These are phyloP conservation scores for Drosophila triauraria DNA, from an alignment of 1,140 invertebrate genomes.

Conservation along the genomic window DNA sequence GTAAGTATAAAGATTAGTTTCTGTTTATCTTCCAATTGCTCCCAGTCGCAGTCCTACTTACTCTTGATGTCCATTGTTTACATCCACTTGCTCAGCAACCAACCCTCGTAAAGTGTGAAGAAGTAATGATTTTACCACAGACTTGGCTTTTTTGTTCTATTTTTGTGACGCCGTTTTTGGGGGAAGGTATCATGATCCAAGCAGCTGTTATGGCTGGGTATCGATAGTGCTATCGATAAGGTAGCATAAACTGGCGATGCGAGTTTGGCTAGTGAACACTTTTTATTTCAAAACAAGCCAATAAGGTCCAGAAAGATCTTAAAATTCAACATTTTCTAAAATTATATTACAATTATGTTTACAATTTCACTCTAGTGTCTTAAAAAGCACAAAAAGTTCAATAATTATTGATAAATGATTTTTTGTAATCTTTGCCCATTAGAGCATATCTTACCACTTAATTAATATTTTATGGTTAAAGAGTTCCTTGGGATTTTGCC, in stretches of 20 bases:
- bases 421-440: too few species aligned
- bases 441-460: too few species aligned
- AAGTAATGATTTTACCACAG: not conserved
- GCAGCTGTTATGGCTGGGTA: slow-evolving; percentile 6
- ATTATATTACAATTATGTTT: too few species aligned
- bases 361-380: too few species aligned
- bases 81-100: not conserved
- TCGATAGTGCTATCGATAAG: slow-evolving; percentile 24
- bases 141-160: not conserved
- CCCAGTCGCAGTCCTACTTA: not conserved
- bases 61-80: slow-evolving; percentile 21
- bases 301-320: too few species aligned
- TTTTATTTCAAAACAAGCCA: not conserved
- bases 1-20: not conserved
- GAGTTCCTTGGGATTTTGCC: too few species aligned
- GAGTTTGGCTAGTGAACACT: not conserved
- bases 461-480: too few species aligned
- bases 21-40: not conserved
- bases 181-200: slow-evolving; percentile 33
- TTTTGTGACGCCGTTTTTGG: not conserved
- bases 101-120: not conserved
- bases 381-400: too few species aligned
- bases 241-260: slow-evolving; percentile 14
- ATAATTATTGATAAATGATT: too few species aligned
- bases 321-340: too few species aligned